Evolutionary conservation across 1,140 invertebrate genomes (phyloP).

Genomic region (Drosophila oshimai): DNA sequence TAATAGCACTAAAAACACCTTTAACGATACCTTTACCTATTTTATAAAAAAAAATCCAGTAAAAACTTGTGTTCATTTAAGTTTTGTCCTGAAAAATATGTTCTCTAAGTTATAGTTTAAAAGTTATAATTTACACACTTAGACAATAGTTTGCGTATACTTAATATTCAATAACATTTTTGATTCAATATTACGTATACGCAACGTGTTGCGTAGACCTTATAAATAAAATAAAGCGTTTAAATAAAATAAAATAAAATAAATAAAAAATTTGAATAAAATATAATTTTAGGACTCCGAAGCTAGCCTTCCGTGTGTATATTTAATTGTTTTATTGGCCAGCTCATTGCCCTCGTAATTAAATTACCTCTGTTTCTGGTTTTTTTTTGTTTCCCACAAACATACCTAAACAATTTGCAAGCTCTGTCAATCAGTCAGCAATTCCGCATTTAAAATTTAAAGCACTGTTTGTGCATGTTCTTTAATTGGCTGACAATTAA

Average conservation of each 20-base stretch:
- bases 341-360: slow-evolving; percentile 21
- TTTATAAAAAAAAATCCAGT: no score
- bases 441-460: slow-evolving; percentile 34
- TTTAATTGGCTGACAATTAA: slow-evolving; percentile 49
- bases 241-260: neutral
- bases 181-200: neutral
- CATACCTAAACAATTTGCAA: slow-evolving; percentile 21
- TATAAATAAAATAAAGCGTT: neutral
- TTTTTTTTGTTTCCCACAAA: slow-evolving; percentile 29
- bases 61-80: no score
- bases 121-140: no score
- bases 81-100: no score
- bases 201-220: neutral
- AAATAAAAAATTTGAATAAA: neutral
- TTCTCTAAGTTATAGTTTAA: no score
- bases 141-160: neutral
- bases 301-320: slow-evolving; percentile 17
- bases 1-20: no score
- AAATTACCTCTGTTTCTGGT: slow-evolving; percentile 16
- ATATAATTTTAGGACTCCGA: neutral
- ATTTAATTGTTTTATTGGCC: slow-evolving; percentile 38
- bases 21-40: no score
- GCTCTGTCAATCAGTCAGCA: slow-evolving; percentile 1
- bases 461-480: slow-evolving; percentile 6
- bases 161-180: neutral